Percentiles rank a stretch among this genome's conserved stretches.
Evolutionary conservation across 2,797 vertebrate genomes (phyloP).

Genomic region (Sylvia borin): DNA sequence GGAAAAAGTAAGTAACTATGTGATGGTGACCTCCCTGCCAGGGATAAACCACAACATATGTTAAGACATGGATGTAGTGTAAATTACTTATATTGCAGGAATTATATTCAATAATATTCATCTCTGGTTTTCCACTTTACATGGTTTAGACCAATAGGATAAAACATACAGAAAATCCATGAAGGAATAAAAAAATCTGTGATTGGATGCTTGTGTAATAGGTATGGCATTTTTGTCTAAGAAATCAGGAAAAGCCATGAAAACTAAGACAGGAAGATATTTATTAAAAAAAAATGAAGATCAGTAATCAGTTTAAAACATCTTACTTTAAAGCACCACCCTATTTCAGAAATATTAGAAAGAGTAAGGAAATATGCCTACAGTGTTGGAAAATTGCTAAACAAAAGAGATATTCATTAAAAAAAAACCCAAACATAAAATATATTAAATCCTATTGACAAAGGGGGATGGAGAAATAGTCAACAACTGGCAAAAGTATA

Average conservation of each 20-base stretch:
- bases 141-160: neutral
- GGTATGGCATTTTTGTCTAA: neutral
- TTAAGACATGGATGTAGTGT: neutral
- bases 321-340: neutral
- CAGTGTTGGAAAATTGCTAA: constrained; percentile 7
- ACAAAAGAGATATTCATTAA: constrained; percentile 2
- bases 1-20: neutral
- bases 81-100: neutral
- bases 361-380: neutral
- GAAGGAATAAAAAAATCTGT: neutral
- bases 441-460: constrained; percentile 17
- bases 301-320: neutral
- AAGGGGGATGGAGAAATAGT: neutral
- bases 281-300: neutral
- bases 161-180: neutral
- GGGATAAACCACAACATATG: neutral
- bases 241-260: neutral
- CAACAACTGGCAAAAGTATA: constrained; percentile 40
- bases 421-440: neutral
- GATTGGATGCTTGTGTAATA: neutral
- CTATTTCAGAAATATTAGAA: neutral
- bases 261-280: neutral
- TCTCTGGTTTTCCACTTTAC: neutral
- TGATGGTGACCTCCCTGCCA: neutral
- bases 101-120: neutral